Conservation (phyloP, 2,888 invertebrate genomes). For the Mythimna ferrago region DNA sequence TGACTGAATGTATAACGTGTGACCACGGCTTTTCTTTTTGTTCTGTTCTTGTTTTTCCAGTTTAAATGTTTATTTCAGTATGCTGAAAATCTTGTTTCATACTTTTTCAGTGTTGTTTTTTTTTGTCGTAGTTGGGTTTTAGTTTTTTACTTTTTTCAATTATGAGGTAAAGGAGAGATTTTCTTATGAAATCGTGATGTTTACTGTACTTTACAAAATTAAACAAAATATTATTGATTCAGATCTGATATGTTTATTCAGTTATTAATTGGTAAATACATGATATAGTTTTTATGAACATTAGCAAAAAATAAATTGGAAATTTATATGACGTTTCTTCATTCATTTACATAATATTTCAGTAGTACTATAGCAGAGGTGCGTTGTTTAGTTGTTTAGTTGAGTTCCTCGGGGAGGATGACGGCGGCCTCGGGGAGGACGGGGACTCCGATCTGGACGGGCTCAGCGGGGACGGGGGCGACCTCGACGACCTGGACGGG, state of each 20-base stretch:
- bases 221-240: constrained; percentile 14
- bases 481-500: constrained; percentile 30
- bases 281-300: constrained; percentile 26
- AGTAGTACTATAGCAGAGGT: constrained; percentile 17
- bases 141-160: too few relatives aligned
- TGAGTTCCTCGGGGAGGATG: constrained; percentile 62
- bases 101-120: too few relatives aligned
- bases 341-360: constrained; percentile 13
- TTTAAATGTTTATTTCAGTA: too few relatives aligned
- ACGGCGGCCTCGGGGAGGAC: constrained; percentile 23
- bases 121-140: too few relatives aligned
- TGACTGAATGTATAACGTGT: too few relatives aligned
- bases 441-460: constrained; percentile 21
- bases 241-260: constrained; percentile 41
- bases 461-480: constrained; percentile 38
- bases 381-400: constrained; percentile 27
- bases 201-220: background rate
- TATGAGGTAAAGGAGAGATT: too few relatives aligned
- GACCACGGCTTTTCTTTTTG: too few relatives aligned
- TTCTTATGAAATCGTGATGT: too few relatives aligned
- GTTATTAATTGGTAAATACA: background rate
- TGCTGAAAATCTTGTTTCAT: too few relatives aligned
- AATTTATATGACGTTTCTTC: constrained; percentile 24
- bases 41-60: too few relatives aligned
- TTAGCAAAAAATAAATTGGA: constrained; percentile 35